Conservation (phyloP, 2,113 vertebrate genomes). For the Rattus rattus region DNA sequence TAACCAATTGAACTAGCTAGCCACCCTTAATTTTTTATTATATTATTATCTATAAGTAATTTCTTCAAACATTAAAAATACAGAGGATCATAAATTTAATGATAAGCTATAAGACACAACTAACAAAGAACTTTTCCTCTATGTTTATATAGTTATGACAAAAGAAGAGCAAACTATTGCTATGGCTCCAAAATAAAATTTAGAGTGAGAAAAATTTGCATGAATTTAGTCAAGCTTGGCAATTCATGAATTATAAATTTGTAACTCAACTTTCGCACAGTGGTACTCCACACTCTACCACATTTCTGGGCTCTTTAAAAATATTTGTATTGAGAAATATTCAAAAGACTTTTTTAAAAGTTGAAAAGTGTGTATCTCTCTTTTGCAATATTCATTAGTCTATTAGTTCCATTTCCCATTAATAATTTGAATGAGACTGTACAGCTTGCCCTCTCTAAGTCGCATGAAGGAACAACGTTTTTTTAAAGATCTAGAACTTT, state of each 20-base stretch:
- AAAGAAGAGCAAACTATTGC: not conserved
- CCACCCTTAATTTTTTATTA: not conserved
- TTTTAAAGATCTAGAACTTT: not conserved
- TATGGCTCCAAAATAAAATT: slow-evolving; percentile 15
- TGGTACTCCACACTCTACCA: not conserved
- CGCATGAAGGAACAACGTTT: not conserved
- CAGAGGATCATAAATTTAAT: not conserved
- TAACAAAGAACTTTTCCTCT: not conserved
- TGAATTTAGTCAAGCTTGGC: not conserved
- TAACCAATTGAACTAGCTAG: not conserved
- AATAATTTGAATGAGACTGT: slow-evolving; percentile 27
- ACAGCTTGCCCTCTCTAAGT: not conserved
- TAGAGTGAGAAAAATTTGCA: not conserved
- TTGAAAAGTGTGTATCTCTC: not conserved
- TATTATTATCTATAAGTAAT: not conserved
- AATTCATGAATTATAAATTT: slow-evolving; percentile 24
- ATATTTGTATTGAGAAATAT: slow-evolving; percentile 32
- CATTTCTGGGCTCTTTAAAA: not conserved
- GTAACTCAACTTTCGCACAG: not conserved
- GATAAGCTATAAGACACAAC: not conserved
- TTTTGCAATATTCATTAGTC: not conserved
- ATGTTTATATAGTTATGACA: not conserved
- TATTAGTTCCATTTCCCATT: not conserved
- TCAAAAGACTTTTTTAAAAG: not conserved
- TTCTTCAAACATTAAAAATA: slow-evolving; percentile 15